These are phyloP conservation scores for Enteromius viviparus DNA, from an alignment of 2,797 vertebrate species.

Conservation along the genomic window DNA sequence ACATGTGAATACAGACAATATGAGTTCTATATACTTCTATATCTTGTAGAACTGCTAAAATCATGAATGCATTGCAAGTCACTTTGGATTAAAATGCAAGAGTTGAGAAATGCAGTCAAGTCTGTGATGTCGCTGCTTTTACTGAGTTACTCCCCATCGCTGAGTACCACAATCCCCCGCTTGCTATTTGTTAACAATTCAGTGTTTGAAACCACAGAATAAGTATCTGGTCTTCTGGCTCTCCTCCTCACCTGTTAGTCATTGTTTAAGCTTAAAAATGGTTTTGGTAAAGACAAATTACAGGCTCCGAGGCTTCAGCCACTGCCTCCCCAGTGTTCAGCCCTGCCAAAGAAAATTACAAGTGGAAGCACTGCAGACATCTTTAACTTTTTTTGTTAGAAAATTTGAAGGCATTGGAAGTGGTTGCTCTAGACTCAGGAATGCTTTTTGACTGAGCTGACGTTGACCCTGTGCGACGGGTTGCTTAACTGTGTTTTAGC, in stretches of 20 bases:
- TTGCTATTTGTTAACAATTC: constrained; percentile 15
- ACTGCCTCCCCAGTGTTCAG: constrained; percentile 29
- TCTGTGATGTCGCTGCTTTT: neutral
- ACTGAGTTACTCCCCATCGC: neutral
- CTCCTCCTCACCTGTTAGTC: constrained; percentile 55
- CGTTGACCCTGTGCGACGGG: constrained; percentile 24
- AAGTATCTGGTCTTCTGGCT: constrained; percentile 13
- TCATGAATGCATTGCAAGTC: neutral
- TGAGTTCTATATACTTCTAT: too few relatives aligned
- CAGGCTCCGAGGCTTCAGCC: constrained; percentile 43
- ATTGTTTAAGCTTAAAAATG: constrained; percentile 48
- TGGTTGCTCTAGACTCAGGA: constrained; percentile 15
- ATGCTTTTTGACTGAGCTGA: constrained; percentile 25
- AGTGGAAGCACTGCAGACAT: constrained; percentile 48
- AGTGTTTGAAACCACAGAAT: neutral
- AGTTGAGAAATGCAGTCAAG: neutral
- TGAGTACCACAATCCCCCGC: neutral
- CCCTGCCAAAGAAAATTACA: constrained; percentile 55
- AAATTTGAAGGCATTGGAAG: constrained; percentile 19
- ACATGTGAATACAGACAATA: neutral
- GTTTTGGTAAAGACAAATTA: constrained; percentile 58
- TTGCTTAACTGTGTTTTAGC: constrained; percentile 34
- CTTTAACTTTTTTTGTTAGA: constrained; percentile 51
- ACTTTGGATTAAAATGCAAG: neutral
- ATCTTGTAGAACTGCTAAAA: neutral